phyloP scores from a whole-genome alignment of 2,888 invertebrate species.

The Pterostichus niger region DNA sequence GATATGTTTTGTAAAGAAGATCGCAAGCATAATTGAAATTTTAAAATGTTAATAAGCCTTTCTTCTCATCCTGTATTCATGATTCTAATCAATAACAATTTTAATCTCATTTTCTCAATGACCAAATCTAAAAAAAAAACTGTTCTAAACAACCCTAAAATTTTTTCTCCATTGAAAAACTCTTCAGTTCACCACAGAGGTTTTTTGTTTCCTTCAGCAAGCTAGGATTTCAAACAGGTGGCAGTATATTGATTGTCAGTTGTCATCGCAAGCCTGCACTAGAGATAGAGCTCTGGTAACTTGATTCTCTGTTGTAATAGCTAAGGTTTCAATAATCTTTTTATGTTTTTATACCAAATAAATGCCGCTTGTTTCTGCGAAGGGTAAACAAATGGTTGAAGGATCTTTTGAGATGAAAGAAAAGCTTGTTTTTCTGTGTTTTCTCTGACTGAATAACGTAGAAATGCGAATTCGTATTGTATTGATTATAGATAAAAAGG shows the following conservation, averaged over 20 bases:
- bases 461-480: not conserved
- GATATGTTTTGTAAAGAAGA: too few species aligned
- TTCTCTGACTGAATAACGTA: not conserved
- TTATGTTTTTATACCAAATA: conserved; percentile 48
- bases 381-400: conserved; percentile 11
- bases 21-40: too few species aligned
- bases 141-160: too few species aligned
- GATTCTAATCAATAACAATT: too few species aligned
- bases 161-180: too few species aligned
- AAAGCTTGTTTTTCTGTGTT: not conserved
- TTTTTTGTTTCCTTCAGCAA: too few species aligned
- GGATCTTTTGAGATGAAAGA: conserved; percentile 11
- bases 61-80: too few species aligned
- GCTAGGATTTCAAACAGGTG: conserved; percentile 51
- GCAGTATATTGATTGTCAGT: conserved; percentile 54
- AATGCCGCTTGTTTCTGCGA: not conserved
- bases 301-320: conserved; percentile 26
- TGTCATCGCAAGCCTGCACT: conserved; percentile 46
- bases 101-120: too few species aligned
- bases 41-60: too few species aligned
- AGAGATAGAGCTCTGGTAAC: not conserved
- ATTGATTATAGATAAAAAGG: not conserved
- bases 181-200: too few species aligned
- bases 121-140: too few species aligned
- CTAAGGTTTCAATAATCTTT: conserved; percentile 44